Evolutionary conservation across 30 jellyfish, hydroid and myxozoan species (phyloP), one percentile per base, ranked within the genome.

Genomic region (Rhopilema esculentum): DNA sequence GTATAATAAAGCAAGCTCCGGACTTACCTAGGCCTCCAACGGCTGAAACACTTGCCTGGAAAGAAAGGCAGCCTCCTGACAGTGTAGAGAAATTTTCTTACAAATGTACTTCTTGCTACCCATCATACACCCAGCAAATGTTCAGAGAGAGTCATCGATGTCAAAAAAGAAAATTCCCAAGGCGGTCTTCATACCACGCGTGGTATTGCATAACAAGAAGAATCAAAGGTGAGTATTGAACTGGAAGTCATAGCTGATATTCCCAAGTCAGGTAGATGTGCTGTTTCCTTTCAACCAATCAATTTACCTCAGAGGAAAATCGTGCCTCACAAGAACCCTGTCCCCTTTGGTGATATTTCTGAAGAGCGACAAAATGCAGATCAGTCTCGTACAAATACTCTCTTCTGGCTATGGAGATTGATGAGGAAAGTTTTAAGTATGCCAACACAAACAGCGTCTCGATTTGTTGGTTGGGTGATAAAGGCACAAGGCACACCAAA

Each of bases 11-110:
- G 50, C 32, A 61, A 21, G 80, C 89, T 26, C 66, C 84, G 24
- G 65, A 63, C 27, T 63, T 79, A 50, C 89, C 89, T 26, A 52
- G 81, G 89, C 89, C 89, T 20, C 89, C 89, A 53, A 79, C 89
- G n/a, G 69, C 89, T 26, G 84, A 79, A 57, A 33, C 81, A 23
- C 80, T 79, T 48, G 53, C 81, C 51, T 25, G 30, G 22, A 49
- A 79, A 57, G 52, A 49, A 25, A 23, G 79, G 67, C 28, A 50
- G 50, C 89, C 89, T 51, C 89, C 89, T 20, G n/a, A 19, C 32
- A 79, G 20, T n/a, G 50, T 79, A 62, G 16, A 63, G 57, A 63
- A 64, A 21, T n/a, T 79, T 79, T 27, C 30, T 79, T 8, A 64
- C 81, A 79, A 79, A 30, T 26, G 51, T 79, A 24, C 16, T 64